These are phyloP conservation scores for Polietes domitor DNA, from an alignment of 2,888 invertebrate genomes.

Conservation along the genomic window DNA sequence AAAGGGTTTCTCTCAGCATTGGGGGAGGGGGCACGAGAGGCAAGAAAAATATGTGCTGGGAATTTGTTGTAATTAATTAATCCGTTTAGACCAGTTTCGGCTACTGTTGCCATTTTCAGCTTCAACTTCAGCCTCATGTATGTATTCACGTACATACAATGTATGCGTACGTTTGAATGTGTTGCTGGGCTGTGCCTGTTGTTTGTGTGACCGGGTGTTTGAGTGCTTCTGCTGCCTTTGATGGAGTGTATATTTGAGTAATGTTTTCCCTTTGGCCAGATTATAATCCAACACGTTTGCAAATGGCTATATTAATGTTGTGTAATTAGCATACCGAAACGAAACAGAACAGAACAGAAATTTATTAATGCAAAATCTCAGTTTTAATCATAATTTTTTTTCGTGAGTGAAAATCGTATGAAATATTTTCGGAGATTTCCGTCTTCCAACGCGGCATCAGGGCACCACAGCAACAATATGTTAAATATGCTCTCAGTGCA, in stretches of 20 bases:
- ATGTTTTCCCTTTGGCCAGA: slow-evolving; percentile 25
- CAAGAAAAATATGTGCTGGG: slow-evolving; percentile 33
- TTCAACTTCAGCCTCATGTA: neutral
- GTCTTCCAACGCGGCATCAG: no score
- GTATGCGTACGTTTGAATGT: neutral
- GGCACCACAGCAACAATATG: no score
- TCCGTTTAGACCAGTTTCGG: slow-evolving; percentile 22
- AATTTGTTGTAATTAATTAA: slow-evolving; percentile 50
- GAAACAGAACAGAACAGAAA: neutral
- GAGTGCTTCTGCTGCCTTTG: neutral
- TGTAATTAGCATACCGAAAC: slow-evolving; percentile 18
- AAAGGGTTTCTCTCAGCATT: neutral
- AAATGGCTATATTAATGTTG: slow-evolving; percentile 29
- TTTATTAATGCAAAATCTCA: slow-evolving; percentile 14
- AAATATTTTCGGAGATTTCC: neutral
- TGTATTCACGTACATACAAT: neutral
- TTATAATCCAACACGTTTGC: slow-evolving; percentile 23
- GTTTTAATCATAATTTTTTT: neutral
- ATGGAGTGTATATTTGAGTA: neutral
- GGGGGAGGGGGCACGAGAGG: neutral
- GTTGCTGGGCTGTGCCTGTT: neutral
- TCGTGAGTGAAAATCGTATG: neutral
- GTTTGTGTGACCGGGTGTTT: neutral
- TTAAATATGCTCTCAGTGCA: no score
- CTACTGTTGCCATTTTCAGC: slow-evolving; percentile 12